Evolutionary conservation across 2,888 invertebrate species (phyloP), one percentile per base, ranked within the genome.

Genomic region (Schizaphis graminum): DNA sequence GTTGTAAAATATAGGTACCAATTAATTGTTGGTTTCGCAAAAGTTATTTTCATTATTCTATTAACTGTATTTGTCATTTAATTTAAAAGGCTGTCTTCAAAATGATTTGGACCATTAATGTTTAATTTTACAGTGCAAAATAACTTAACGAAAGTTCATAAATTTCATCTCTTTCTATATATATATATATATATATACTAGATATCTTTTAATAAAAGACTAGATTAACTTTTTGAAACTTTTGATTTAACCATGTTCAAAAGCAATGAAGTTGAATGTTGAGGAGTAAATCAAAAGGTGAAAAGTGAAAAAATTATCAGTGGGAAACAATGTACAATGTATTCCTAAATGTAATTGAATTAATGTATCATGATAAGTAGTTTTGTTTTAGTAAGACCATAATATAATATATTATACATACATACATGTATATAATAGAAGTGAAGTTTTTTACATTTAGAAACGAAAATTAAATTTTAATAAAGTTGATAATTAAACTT

Each of bases 81-180:
- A 35, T 87, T 87, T n/a, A 87, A 87, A 49, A 35, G 26, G 3
- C 44, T 21, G 11, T 44, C 21, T 87, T 49, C 87, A n/a, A 35
- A 87, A 47, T 28, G 49, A 49, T 47, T 61, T 16, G 13, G 44
- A 67, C 16, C 47, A 28, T n/a, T 67, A 67, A 47, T 61, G 67
- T 90, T 90, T 90, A 90, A 90, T 90, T 90, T n/a, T 1, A n/a
- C n/a, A 24, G 90, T 8, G 77, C 35, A 90, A 61, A 90, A 90
- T 90, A 67, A 90, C 61, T 90, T 61, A 47, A 13, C 1, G 77
- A 61, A 61, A 90, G 61, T 90, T 67, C 61, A 67, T n/a, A 90
- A n/a, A n/a, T 28, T 41, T 16, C 44, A 11, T 41, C 10, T 35
- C 85, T 26, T 28, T 44, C 26, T 47, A 7, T 47, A 7, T 47